These are phyloP conservation scores for Apantesis nais DNA, from an alignment of 2,888 invertebrate genomes.

Conservation along the genomic window DNA sequence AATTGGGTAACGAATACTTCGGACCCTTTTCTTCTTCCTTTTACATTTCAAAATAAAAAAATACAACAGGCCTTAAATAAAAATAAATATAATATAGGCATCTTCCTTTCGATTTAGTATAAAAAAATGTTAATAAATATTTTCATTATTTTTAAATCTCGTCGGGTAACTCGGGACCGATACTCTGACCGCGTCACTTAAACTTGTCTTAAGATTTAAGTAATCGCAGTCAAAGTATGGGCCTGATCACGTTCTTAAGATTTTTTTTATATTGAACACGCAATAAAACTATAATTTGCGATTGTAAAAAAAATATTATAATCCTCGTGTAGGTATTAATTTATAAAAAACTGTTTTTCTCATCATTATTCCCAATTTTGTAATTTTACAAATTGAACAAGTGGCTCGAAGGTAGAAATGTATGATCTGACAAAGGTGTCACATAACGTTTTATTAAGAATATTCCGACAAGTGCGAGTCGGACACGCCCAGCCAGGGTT, in stretches of 20 bases:
- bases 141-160: neutral
- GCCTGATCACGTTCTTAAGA: neutral
- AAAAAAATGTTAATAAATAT: neutral
- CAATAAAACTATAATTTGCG: neutral
- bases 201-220: neutral
- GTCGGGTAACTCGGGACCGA: neutral
- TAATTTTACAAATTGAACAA: no score
- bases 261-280: no score
- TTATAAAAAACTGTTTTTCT: no score
- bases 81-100: neutral
- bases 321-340: no score
- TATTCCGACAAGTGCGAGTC: no score
- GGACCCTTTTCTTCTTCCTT: neutral
- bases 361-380: no score
- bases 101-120: slow-evolving; percentile 4
- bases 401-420: no score
- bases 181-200: neutral
- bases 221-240: neutral
- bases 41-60: neutral
- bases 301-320: no score
- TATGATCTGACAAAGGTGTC: no score
- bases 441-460: no score
- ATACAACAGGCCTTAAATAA: neutral
- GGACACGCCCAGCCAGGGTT: no score
- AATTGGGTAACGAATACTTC: neutral